Base-by-base conservation (phyloP, 2,888 invertebrate species). In the Cerastoderma edule region DNA sequence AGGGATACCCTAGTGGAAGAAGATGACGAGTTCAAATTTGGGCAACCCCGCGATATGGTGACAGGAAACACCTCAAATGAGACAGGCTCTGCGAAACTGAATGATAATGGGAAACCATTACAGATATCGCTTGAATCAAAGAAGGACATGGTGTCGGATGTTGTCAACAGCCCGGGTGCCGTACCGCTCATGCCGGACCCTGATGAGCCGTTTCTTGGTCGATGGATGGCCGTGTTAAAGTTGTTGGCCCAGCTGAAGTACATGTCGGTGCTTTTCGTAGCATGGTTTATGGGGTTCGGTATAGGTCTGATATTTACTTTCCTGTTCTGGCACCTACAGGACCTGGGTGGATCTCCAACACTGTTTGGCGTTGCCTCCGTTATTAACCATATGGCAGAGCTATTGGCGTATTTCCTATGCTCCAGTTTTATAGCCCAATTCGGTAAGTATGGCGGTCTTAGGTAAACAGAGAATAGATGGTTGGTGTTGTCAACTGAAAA, bases 281-380 rank as follows among this genome's bases (percentile, higher is more conserved):
- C 98, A 64, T 99, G 99, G 98, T 98, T 97, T 93, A 99, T 99
- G 98, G 99, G 99, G 70, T 98, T 99, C 91, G 99, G 99, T 69
- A 98, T 99, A 89, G 99, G 99, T 0, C 94, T 99, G 87, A 99
- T 99, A 87, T 99, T 99, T 94, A 98, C 99, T 3, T 99, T 99
- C 94, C 95, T 99, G 72, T 99, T 99, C 94, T 99, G 99, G 99
- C 99, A 99, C 93, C 95, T 99, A 63, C 89, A 92, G 83, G 92
- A 92, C 92, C 96, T 97, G 91, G 98, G 97, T 19, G 99, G 99
- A 16, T 96, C 98, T 0, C 99, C 99, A 8, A 98, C 99, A 0
- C 95, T 99, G 13, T 99, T 99, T 92, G 99, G 99, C 79, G 96
- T 99, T 39, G 98, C 99, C 0, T 99, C 99, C 0, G 98, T 99